Evolutionary conservation across 1,140 invertebrate species (phyloP), one percentile per base, ranked within the genome.

Genomic region (Neotoxoptera formosana): DNA sequence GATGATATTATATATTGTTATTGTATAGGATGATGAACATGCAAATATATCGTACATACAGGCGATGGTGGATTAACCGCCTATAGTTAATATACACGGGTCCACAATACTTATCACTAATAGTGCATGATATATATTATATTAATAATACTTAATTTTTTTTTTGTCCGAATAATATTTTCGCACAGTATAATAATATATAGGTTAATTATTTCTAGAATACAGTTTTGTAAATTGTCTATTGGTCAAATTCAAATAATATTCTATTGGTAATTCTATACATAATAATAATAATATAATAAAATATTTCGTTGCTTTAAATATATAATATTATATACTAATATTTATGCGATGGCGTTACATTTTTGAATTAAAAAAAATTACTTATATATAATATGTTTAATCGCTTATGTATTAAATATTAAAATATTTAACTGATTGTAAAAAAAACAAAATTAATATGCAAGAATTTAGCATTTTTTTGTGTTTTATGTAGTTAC

Each of bases 1-100:
- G 41, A 83, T 86, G 14, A 41, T 36, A 67, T 53, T 36, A 81
- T 34, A 84, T 41, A 84, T 41, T 36, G 8, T 34, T 84, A 84
- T 84, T 36, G 0, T 60, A 60, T 45, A 67, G n/a, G n/a, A n/a
- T 23, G 90, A 84, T 25, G 11, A 48, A 91, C 90, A 76, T 91
- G 90, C 90, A 91, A 91, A 91, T 91, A 34, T 90, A 23, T 90
- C 56, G 89, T 76, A 47, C 47, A 23, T 41, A 41, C 45, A 86
- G 84, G 25, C 30, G 41, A 41, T 41, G 34, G 21, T 76, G 60
- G 30, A 84, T 11, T 84, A 84, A 23, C 8, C 36, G 17, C 41
- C 51, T 47, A 21, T 30, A 20, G 76, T 60, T 91, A 60, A 90
- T 90, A 90, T 91, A 91, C 90, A 45, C 56, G 56, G 56, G 90